phyloP scores from a whole-genome alignment of 2,797 vertebrate species.

The Morus bassanus region DNA sequence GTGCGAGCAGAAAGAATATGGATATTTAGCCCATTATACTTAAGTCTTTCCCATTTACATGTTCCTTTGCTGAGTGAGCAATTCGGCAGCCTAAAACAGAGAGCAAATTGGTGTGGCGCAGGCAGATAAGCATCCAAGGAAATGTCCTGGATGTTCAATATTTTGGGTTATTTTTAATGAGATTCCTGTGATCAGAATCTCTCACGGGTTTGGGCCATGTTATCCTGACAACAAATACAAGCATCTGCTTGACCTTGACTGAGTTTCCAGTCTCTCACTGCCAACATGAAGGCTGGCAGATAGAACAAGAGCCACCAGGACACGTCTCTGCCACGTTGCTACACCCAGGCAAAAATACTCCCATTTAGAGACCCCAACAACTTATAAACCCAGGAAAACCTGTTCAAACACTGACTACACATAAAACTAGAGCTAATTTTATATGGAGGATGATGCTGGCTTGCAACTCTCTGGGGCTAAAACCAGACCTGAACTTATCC shows the following conservation, averaged over 20 bases:
- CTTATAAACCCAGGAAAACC: not conserved
- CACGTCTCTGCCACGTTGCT: rapidly evolving
- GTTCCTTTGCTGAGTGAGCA: not conserved
- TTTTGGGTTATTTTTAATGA: not conserved
- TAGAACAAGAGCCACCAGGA: not conserved
- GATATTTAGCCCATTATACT: not conserved
- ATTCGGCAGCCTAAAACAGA: not conserved
- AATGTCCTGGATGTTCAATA: not conserved
- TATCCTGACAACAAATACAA: not conserved
- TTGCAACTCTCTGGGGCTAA: not conserved
- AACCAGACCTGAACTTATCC: not conserved
- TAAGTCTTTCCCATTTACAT: not conserved
- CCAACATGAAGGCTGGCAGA: not conserved
- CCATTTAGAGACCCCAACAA: not conserved
- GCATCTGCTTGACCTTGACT: not conserved
- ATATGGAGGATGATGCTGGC: not conserved
- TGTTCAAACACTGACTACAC: not conserved
- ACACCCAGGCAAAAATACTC: not conserved
- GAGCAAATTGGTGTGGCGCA: not conserved
- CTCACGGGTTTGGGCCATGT: not conserved
- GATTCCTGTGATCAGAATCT: not conserved
- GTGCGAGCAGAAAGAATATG: not conserved
- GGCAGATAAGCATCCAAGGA: not conserved
- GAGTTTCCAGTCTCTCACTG: not conserved
- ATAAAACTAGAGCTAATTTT: not conserved